Evolutionary conservation across 2,888 invertebrate genomes (phyloP), one percentile per base, ranked within the genome.

Genomic region (Troglohyphantes excavatus): DNA sequence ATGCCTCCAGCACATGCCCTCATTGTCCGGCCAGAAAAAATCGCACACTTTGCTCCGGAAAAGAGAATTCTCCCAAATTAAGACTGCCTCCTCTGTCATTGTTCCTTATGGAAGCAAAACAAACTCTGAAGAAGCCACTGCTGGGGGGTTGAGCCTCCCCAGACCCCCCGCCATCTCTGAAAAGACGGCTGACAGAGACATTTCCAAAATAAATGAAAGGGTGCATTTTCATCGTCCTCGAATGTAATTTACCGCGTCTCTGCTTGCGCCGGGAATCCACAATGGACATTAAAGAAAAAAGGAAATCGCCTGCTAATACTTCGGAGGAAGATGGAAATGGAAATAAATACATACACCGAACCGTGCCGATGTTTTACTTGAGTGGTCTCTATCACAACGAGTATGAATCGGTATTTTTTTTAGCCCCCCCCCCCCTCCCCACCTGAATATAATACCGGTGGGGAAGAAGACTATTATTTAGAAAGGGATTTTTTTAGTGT

Each of bases 161-260:
- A 33, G 33, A 33, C 27, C 19, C 27, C 29, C 83, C 83, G 23
- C 53, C 75, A 84, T 53, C 67, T 85, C 70, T 70, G 78, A 86
- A 78, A 86, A 70, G 85, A 78, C 76, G 67, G 76, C 76, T 86
- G 85, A 86, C 76, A 78, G 76, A 86, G 85, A 86, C 76, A 86
- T 78, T 86, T 86, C 68, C 70, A 70, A 86, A 78, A 86, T 86
- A 78, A 86, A 78, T 86, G 85, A 86, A 78, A 86, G 61, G 59
- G 68, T 86, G 78, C 67, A 27, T 70, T 70, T 61, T 78, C 63
- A 61, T 67, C 84, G 75, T 53, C 53, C 19, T n/a, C 33, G 85
- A 86, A 78, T 78, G 78, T 43, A 86, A 86, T 78, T 86, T 86
- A 21, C 76, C 78, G 78, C 85, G 68, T 78, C 70, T 75, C 53